Evolutionary conservation across 2,113 vertebrate species (phyloP), one percentile per base, ranked within the genome.

Genomic region (Chaetops frenatus): DNA sequence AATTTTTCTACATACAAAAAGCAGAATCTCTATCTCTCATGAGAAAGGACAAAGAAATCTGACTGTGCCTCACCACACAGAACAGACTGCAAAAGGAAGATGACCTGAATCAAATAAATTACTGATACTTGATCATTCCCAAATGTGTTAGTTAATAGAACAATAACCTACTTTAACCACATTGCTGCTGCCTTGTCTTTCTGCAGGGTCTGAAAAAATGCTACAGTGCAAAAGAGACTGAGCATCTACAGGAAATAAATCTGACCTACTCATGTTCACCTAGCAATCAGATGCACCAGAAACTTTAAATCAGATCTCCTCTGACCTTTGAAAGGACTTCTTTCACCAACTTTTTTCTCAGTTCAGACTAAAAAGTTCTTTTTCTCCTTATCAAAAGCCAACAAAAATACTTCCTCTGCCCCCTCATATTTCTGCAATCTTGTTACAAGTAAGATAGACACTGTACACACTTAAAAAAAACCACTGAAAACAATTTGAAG

Each of bases 101-200:
- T 91, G 85, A 94, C 92, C 92, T 95, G 80, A 94, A 94, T 82
- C 71, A 88, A 61, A 78, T 71, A 90, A 90, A n/a, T 88, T 95
- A 88, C 88, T 86, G 48, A 90, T 90, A 88, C n/a, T 44, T 70
- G 29, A 60, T 36, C 66, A 72, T 3, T 95, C 92, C 88, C 94
- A 90, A 81, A 95, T 40, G 90, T 81, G 65, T 73, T 83, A 69
- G 45, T 74, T 96, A 94, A 74, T 92, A 92, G 89, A 95, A 83
- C 80, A 91, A 84, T 96, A 96, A 97, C 92, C 94, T 95, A 96
- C 53, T 92, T 95, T 91, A 91, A 81, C 57, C 69, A 83, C 51
- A 73, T 38, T 82, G 81, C 31, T 91, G 33, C 38, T 86, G 51
- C 69, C 69, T 81, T 67, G 25, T 71, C 76, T 88, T 86, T 36